Percentiles rank a stretch among this genome's conserved stretches.
These are phyloP conservation scores for Rallus crepitans DNA, from an alignment of 2,797 vertebrate genomes.

Conservation along the genomic window DNA sequence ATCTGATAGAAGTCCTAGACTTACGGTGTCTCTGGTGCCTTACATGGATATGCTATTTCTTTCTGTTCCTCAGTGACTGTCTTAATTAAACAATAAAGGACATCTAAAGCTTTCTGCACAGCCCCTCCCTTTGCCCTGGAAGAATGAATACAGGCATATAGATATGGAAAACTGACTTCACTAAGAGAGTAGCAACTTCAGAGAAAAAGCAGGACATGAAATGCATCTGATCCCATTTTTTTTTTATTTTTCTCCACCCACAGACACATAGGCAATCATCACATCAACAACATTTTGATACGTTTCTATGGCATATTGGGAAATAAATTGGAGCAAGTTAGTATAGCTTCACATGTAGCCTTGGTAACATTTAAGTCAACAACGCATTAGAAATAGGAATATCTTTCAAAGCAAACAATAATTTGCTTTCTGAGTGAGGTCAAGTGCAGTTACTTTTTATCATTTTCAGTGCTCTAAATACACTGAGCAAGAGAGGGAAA, in stretches of 20 bases:
- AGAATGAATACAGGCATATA: background rate
- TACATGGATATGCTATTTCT: background rate
- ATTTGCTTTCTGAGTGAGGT: background rate
- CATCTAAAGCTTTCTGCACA: background rate
- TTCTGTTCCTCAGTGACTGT: background rate
- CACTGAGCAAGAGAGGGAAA: background rate
- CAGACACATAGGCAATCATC: background rate
- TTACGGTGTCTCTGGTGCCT: background rate
- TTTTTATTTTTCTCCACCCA: background rate
- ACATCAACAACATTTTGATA: background rate
- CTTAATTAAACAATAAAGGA: background rate
- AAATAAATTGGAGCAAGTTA: background rate
- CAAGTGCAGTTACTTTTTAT: background rate
- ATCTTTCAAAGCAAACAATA: background rate
- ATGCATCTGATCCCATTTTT: background rate
- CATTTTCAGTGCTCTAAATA: background rate
- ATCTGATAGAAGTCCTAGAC: background rate
- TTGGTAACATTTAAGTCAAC: background rate
- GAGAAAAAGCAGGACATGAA: background rate
- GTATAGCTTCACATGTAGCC: background rate
- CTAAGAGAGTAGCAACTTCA: background rate
- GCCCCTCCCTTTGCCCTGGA: background rate
- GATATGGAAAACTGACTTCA: background rate
- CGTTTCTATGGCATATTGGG: background rate
- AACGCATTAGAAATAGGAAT: background rate